Conservation (phyloP, 1,140 invertebrate species). For the Psilanteris sp. region DNA sequence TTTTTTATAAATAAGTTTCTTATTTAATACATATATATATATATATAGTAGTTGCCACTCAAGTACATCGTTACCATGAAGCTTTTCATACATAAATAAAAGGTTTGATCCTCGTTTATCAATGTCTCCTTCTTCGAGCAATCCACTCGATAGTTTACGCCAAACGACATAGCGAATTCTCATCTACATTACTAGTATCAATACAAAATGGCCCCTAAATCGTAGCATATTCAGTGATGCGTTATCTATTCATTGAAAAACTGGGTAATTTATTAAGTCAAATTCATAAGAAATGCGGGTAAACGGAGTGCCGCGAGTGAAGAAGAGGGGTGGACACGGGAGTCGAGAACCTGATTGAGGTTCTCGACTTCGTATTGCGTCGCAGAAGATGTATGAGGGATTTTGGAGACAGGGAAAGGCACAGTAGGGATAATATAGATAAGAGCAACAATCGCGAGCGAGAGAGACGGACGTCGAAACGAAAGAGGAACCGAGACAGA, state of each 20-base stretch:
- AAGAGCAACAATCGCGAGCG: constrained; percentile 17
- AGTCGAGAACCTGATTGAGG: constrained; percentile 1
- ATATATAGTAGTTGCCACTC: constrained; percentile 24
- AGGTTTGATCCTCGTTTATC: constrained; percentile 31
- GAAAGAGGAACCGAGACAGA: constrained; percentile 9
- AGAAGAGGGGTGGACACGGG: no score
- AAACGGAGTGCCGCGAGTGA: no score
- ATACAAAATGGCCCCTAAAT: constrained; percentile 15
- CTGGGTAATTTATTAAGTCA: constrained; percentile 8
- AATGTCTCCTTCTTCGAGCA: constrained; percentile 25
- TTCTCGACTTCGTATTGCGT: constrained; percentile 13
- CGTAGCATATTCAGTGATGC: constrained; percentile 6
- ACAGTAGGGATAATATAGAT: constrained; percentile 6
- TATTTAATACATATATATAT: no score
- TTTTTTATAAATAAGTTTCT: no score
- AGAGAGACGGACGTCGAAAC: constrained; percentile 7
- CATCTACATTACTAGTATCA: constrained; percentile 13
- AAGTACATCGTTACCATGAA: constrained; percentile 34
- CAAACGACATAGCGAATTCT: constrained; percentile 5
- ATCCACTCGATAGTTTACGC: constrained; percentile 19
- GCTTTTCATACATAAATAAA: constrained; percentile 52
- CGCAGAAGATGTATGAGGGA: constrained; percentile 25
- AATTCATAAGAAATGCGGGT: constrained; percentile 12
- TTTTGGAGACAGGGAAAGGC: constrained; percentile 12
- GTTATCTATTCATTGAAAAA: constrained; percentile 32